Conservation (phyloP, 2,797 vertebrate genomes). For the Malurus leucopterus region DNA sequence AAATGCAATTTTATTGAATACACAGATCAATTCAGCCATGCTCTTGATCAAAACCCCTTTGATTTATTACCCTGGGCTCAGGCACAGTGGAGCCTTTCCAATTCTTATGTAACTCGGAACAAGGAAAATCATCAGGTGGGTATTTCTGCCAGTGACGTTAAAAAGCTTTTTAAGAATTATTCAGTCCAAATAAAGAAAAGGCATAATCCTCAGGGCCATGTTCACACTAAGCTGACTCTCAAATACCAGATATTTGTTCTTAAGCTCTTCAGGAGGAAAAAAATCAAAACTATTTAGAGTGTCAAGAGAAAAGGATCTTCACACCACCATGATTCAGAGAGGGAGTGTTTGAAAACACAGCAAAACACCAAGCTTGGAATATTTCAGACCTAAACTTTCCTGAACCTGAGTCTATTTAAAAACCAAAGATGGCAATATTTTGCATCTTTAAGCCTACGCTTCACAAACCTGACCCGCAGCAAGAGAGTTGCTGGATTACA, state of each 20-base stretch:
- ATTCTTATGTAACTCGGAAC: background rate
- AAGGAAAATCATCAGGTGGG: background rate
- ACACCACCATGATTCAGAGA: background rate
- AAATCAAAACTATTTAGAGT: background rate
- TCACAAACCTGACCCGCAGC: background rate
- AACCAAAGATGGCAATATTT: background rate
- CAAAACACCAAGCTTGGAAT: background rate
- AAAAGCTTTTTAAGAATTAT: slow-evolving; percentile 11
- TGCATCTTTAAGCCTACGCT: background rate
- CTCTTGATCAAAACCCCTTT: background rate
- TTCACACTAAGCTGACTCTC: background rate
- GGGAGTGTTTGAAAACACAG: background rate
- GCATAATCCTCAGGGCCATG: background rate
- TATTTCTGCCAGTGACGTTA: background rate
- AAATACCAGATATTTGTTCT: background rate
- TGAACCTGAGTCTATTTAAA: background rate
- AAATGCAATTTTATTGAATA: background rate
- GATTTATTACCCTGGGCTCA: background rate
- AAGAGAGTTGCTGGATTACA: rapidly evolving
- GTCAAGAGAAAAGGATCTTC: background rate
- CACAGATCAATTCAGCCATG: background rate
- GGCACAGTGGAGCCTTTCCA: background rate
- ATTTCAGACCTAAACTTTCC: background rate
- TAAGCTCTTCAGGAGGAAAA: background rate
- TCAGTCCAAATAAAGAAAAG: slow-evolving; percentile 1